Percentiles rank a stretch among this genome's conserved stretches.
phyloP scores from a whole-genome alignment of 2,113 vertebrate genomes.

The Grallaria varia region DNA sequence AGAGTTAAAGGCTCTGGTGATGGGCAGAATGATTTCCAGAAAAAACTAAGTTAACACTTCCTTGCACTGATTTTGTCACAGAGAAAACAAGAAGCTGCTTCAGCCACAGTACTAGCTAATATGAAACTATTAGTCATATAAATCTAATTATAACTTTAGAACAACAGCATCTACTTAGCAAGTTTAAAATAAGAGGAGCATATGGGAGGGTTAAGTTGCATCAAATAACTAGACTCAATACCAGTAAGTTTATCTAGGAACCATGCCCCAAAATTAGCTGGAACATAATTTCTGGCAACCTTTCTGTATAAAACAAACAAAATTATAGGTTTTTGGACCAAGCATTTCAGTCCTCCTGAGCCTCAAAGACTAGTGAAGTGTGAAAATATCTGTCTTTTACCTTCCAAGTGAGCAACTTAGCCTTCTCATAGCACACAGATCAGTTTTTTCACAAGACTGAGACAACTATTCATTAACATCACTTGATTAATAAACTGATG shows the following conservation, averaged over 20 bases:
- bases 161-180: background rate
- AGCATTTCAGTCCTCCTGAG: background rate
- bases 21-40: background rate
- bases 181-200: background rate
- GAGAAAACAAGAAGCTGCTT: background rate
- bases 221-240: background rate
- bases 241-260: background rate
- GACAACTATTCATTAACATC: background rate
- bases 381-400: background rate
- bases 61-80: background rate
- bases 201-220: background rate
- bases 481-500: background rate
- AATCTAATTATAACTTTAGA: background rate
- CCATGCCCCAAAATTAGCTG: background rate
- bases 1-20: background rate
- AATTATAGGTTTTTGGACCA: background rate
- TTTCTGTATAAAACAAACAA: background rate
- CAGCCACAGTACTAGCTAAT: background rate
- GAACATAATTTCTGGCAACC: background rate
- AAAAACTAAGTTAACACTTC: background rate
- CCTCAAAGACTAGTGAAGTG: background rate
- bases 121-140: background rate
- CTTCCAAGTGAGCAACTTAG: background rate
- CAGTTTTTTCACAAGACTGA: background rate
- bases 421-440: background rate